Percentiles rank a stretch among this genome's conserved stretches.
Conservation (phyloP, 2,113 vertebrate species). For the Lota lota region DNA sequence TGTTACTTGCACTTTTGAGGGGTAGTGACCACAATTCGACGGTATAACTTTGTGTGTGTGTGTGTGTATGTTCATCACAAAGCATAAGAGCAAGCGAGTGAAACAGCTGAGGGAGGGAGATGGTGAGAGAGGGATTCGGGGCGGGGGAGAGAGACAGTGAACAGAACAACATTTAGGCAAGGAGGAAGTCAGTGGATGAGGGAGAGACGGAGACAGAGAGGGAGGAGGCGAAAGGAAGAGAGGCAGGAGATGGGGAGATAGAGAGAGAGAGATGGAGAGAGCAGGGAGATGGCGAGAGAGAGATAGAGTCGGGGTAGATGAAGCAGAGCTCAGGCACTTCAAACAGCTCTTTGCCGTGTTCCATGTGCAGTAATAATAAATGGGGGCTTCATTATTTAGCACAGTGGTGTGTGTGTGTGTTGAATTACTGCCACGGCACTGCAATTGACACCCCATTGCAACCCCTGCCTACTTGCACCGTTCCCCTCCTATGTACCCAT, state of each 20-base stretch:
- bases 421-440: conserved; percentile 12
- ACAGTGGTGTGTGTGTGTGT: conserved; percentile 29
- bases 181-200: no score
- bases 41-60: no score
- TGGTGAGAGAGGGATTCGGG: no score
- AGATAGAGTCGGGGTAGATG: conserved; percentile 20
- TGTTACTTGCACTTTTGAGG: no score
- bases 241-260: conserved; percentile 9
- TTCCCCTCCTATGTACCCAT: conserved; percentile 47
- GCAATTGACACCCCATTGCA: conserved; percentile 34
- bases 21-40: no score
- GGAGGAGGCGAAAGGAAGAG: neutral
- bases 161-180: no score
- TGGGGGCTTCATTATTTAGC: conserved; percentile 57
- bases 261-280: conserved; percentile 5
- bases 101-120: no score
- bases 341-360: conserved; percentile 51
- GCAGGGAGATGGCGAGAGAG: neutral
- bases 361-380: conserved; percentile 61
- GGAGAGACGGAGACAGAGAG: neutral
- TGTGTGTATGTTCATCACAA: no score
- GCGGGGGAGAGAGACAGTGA: no score
- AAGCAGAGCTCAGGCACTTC: conserved; percentile 41
- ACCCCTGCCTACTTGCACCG: conserved; percentile 38
- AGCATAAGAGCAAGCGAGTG: no score